These are phyloP conservation scores for Chaetodon trifascialis DNA, from an alignment of 2,113 vertebrate genomes.

Conservation along the genomic window DNA sequence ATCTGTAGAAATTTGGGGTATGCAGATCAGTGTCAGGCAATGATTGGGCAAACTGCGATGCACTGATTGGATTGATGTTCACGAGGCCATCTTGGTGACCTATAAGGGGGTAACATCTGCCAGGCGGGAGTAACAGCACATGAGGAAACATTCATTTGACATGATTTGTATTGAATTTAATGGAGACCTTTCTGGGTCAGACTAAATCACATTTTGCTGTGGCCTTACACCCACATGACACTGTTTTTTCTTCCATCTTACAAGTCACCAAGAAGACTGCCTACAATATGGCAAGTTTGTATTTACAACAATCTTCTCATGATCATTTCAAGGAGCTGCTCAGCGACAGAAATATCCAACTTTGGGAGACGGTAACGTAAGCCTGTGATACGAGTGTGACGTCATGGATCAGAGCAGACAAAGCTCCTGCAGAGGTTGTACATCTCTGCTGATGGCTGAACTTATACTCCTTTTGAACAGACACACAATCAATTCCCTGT, in stretches of 20 bases:
- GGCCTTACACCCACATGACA: not conserved
- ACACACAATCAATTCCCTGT: not conserved
- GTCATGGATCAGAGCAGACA: not conserved
- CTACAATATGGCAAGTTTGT: not conserved
- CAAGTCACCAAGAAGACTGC: not conserved
- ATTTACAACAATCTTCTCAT: not conserved
- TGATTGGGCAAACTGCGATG: not conserved
- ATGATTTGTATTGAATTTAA: not conserved
- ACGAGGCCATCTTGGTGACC: not conserved
- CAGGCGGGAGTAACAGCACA: not conserved
- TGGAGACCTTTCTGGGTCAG: not conserved
- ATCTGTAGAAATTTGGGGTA: not conserved
- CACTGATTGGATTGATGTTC: not conserved
- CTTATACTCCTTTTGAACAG: not conserved
- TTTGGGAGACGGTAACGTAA: not conserved
- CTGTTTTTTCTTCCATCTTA: too few species aligned
- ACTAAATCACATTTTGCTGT: not conserved
- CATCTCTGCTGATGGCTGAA: accelerated
- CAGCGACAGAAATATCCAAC: not conserved
- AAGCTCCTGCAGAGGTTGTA: not conserved
- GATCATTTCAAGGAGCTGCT: not conserved
- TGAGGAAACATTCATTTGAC: not conserved
- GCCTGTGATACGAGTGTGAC: not conserved
- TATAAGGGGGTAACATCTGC: not conserved
- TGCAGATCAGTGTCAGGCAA: not conserved